Conservation (phyloP, 2,888 invertebrate species). For the Patella caerulea region DNA sequence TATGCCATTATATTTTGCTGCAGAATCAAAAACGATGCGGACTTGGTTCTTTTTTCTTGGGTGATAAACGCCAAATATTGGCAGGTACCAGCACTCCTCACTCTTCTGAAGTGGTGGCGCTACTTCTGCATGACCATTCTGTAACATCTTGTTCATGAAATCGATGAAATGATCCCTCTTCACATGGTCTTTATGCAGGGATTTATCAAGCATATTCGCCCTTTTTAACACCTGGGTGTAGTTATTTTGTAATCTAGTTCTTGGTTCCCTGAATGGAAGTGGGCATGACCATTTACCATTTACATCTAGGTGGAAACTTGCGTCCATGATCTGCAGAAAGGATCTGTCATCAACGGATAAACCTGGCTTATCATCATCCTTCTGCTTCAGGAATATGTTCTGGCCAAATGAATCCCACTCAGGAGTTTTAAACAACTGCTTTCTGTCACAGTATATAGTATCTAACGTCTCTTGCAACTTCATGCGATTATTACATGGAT, state of each 20-base stretch:
- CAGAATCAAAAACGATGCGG: background rate
- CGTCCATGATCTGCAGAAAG: background rate
- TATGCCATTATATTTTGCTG: background rate
- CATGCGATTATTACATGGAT: background rate
- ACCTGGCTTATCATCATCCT: background rate
- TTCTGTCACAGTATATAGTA: background rate
- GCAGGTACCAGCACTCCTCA: background rate
- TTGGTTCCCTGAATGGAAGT: background rate
- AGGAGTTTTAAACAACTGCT: background rate
- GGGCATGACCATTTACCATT: background rate
- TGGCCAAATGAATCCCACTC: background rate
- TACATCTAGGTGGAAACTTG: background rate
- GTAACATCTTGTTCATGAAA: background rate
- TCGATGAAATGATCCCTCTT: background rate
- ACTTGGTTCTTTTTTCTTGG: background rate
- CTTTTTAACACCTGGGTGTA: background rate
- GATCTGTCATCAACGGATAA: background rate
- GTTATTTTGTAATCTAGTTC: background rate
- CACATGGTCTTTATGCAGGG: background rate
- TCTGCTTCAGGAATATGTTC: background rate
- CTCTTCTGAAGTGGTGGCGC: background rate
- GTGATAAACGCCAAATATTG: slow-evolving; percentile 3
- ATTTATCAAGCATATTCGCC: background rate
- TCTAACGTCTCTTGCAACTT: background rate
- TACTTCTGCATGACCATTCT: background rate